Evolutionary conservation across 2,113 vertebrate species (phyloP).

Genomic region (Orthochromis malagaraziensis): DNA sequence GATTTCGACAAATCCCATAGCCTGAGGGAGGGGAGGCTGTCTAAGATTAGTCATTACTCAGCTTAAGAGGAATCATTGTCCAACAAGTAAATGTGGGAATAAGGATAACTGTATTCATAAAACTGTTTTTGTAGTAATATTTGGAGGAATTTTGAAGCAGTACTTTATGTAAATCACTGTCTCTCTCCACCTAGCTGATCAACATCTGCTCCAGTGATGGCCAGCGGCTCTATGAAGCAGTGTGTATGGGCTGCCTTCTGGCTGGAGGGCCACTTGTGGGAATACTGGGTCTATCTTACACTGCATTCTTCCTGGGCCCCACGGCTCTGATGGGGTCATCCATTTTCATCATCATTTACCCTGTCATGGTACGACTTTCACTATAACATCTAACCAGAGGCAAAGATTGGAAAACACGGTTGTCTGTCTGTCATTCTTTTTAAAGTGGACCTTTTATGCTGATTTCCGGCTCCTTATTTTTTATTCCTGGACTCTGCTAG

Average conservation of each 20-base stretch:
- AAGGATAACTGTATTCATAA: not conserved
- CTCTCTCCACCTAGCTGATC: conserved; percentile 64
- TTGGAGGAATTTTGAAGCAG: not conserved
- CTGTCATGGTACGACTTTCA: conserved; percentile 65
- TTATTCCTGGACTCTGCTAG: not conserved
- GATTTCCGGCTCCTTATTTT: not conserved
- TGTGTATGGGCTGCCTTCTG: conserved; percentile 68
- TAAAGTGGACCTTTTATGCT: not conserved
- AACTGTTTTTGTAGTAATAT: not conserved
- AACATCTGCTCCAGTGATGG: conserved; percentile 80
- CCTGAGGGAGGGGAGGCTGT: not conserved
- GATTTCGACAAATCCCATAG: conserved; percentile 13
- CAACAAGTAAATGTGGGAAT: conserved; percentile 9
- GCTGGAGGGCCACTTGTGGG: conserved; percentile 73
- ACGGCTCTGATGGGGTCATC: conserved; percentile 74
- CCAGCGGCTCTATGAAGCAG: conserved; percentile 73
- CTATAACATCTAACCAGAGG: not conserved
- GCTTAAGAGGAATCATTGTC: conserved; percentile 28
- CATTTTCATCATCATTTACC: conserved; percentile 76
- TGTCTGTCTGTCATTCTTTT: not conserved
- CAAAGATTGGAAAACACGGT: not conserved
- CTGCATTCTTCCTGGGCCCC: conserved; percentile 71
- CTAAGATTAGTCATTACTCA: conserved; percentile 28
- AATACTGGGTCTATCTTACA: conserved; percentile 72
- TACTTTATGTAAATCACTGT: not conserved